A percentile compares a stretch with the other conserved stretches of the same genome.
Conservation (phyloP, 2,888 invertebrate genomes). For the Clitarchus hookeri region DNA sequence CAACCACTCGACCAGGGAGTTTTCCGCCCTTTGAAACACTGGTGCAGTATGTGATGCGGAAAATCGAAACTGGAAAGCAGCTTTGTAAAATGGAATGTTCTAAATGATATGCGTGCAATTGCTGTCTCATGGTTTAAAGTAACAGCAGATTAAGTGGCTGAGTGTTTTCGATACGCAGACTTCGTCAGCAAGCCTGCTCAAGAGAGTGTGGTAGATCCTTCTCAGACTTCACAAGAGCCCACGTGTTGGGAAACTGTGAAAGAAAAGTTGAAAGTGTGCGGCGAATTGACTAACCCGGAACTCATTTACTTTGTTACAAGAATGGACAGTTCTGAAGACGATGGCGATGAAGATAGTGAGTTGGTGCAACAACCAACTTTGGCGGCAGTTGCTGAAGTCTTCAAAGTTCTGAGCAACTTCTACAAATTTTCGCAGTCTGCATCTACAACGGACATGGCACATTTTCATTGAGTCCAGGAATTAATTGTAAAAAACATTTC, state of each 20-base stretch:
- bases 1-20: slow-evolving; percentile 27
- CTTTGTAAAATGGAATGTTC: not conserved
- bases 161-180: not conserved
- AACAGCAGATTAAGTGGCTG: not conserved
- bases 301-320: not conserved
- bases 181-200: no score
- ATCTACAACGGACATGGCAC: no score
- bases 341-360: not conserved
- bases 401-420: no score
- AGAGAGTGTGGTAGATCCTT: not conserved
- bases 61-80: no score
- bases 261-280: not conserved
- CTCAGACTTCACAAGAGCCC: not conserved
- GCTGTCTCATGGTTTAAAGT: not conserved
- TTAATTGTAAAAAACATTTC: no score
- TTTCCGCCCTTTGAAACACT: no score
- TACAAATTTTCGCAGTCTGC: no score
- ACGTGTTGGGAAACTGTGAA: not conserved
- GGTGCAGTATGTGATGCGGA: no score
- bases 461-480: no score
- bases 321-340: not conserved
- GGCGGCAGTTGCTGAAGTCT: no score
- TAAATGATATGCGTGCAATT: not conserved
- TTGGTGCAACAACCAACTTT: no score
- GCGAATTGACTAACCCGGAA: not conserved